These are phyloP conservation scores for Anguilla japonica DNA, from an alignment of 2,113 vertebrate species.

Conservation along the genomic window DNA sequence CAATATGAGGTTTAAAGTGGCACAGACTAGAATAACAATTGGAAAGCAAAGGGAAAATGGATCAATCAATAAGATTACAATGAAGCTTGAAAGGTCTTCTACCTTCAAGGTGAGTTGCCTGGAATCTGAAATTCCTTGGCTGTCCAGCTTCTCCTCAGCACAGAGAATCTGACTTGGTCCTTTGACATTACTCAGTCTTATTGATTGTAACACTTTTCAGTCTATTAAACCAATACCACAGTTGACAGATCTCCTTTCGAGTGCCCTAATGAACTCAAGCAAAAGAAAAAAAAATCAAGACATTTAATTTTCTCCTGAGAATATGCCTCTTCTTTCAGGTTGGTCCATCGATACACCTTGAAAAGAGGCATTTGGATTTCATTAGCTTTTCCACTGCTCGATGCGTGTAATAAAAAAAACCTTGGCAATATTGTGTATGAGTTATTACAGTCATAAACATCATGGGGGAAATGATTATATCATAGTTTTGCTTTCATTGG, in stretches of 20 bases:
- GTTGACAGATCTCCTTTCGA: slow-evolving; percentile 30
- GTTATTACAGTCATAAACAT: slow-evolving; percentile 25
- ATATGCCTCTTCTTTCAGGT: slow-evolving; percentile 10
- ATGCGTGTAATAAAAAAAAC: slow-evolving; percentile 11
- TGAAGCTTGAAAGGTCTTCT: slow-evolving; percentile 24
- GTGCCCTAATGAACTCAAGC: slow-evolving; percentile 33
- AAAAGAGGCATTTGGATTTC: slow-evolving; percentile 25
- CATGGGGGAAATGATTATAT: slow-evolving; percentile 6
- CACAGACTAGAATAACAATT: slow-evolving; percentile 21
- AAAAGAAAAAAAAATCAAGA: slow-evolving; percentile 26
- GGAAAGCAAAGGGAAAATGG: slow-evolving; percentile 18
- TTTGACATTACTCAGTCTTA: slow-evolving; percentile 36
- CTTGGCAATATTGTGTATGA: slow-evolving; percentile 2
- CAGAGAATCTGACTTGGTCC: slow-evolving; percentile 26
- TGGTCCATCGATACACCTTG: slow-evolving; percentile 21
- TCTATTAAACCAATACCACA: slow-evolving; percentile 32
- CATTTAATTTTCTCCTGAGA: slow-evolving; percentile 38
- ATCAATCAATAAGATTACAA: slow-evolving; percentile 26
- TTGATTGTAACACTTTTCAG: slow-evolving; percentile 36
- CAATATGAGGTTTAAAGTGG: slow-evolving; percentile 15
- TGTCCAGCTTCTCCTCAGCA: slow-evolving; percentile 17
- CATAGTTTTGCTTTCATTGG: not conserved
- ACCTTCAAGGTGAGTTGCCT: slow-evolving; percentile 33
- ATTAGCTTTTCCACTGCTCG: slow-evolving; percentile 25
- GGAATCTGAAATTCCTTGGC: slow-evolving; percentile 21